These are phyloP conservation scores for Watsonalla binaria DNA, from an alignment of 2,888 invertebrate species.

Conservation along the genomic window DNA sequence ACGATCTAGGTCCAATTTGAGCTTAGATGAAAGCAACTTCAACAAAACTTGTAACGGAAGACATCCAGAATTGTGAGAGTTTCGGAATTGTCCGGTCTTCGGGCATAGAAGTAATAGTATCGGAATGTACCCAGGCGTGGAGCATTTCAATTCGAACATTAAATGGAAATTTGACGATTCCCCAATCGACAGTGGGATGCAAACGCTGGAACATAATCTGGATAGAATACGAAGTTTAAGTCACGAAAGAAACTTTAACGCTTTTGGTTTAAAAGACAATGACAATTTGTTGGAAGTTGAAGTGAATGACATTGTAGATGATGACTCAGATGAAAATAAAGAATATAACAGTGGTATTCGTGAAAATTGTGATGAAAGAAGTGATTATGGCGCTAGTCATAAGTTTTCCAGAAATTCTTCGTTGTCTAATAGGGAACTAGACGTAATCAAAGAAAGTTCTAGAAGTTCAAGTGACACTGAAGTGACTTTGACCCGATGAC, in stretches of 20 bases:
- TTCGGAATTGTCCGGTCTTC: conserved; percentile 72
- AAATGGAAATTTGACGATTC: conserved; percentile 73
- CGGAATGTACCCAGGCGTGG: conserved; percentile 69
- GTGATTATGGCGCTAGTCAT: conserved; percentile 58
- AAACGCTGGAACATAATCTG: conserved; percentile 67
- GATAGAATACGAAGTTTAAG: conserved; percentile 73
- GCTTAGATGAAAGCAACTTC: conserved; percentile 71
- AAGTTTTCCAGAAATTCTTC: conserved; percentile 73
- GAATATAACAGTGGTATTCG: conserved; percentile 52
- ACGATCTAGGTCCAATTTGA: conserved; percentile 70
- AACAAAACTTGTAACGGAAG: conserved; percentile 69
- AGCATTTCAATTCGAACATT: conserved; percentile 71
- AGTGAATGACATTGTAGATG: conserved; percentile 58
- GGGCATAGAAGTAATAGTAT: conserved; percentile 77
- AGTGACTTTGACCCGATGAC: conserved; percentile 75
- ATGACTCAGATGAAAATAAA: conserved; percentile 60
- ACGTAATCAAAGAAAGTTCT: conserved; percentile 75
- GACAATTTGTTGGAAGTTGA: conserved; percentile 70
- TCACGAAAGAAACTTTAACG: conserved; percentile 61
- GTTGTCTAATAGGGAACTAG: conserved; percentile 70
- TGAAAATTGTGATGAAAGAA: conserved; percentile 63
- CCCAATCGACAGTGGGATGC: conserved; percentile 55
- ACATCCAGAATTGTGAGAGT: conserved; percentile 77
- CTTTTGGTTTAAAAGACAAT: conserved; percentile 54
- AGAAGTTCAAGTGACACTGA: conserved; percentile 76